Evolutionary conservation across 2,797 vertebrate species (phyloP).

Genomic region (Otus scops): DNA sequence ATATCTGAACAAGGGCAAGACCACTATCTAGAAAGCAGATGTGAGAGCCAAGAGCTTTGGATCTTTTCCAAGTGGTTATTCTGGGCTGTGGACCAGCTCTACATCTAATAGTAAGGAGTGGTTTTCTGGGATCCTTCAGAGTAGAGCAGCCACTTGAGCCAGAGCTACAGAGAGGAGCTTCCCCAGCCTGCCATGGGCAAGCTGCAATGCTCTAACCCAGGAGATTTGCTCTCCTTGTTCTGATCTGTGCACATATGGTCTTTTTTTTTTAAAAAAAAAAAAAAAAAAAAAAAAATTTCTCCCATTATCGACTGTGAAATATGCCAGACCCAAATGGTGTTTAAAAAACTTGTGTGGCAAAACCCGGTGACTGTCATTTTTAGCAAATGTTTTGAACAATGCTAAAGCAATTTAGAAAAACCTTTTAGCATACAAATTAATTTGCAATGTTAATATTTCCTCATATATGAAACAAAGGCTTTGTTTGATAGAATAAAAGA

Average conservation of each 20-base stretch:
- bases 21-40: slow-evolving; percentile 24
- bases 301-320: neutral
- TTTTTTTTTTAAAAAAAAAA: neutral
- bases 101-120: neutral
- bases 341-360: neutral
- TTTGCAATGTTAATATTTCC: neutral
- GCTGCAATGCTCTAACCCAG: neutral
- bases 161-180: neutral
- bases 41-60: slow-evolving; percentile 12
- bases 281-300: neutral
- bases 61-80: neutral
- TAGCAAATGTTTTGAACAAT: neutral
- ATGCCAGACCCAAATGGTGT: rapidly evolving
- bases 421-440: neutral
- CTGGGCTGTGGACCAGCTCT: slow-evolving; percentile 2
- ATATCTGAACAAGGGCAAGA: neutral
- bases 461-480: neutral
- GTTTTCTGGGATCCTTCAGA: neutral
- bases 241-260: neutral
- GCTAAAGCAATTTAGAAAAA: neutral
- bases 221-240: neutral
- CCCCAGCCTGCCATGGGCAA: rapidly evolving
- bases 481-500: slow-evolving; percentile 1
- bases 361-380: neutral
- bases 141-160: neutral